These are phyloP conservation scores for Pammene fasciana DNA, from an alignment of 2,888 invertebrate genomes.

Conservation along the genomic window DNA sequence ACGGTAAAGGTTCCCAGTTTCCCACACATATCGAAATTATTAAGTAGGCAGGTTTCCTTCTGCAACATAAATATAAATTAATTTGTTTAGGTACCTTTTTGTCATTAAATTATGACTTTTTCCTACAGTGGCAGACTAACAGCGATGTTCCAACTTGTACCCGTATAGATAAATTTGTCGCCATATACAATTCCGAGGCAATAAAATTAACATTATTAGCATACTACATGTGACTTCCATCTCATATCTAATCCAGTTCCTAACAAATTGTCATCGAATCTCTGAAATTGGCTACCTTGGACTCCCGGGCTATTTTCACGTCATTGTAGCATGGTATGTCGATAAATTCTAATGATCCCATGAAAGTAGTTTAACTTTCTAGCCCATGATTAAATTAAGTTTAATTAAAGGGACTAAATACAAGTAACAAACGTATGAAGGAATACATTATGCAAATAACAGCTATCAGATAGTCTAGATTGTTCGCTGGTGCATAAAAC, in stretches of 20 bases:
- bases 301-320: conserved; percentile 2
- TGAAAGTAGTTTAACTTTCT: conserved; percentile 23
- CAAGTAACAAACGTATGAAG: conserved; percentile 40
- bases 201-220: conserved; percentile 42
- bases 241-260: conserved; percentile 33
- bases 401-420: conserved; percentile 35
- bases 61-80: too few relatives aligned
- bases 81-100: neutral
- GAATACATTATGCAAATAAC: conserved; percentile 40
- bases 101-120: neutral
- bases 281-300: conserved; percentile 22
- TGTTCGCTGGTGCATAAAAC: conserved; percentile 34
- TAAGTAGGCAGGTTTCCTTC: too few relatives aligned
- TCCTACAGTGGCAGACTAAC: neutral
- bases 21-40: too few relatives aligned
- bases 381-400: conserved; percentile 12
- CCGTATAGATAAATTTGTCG: conserved; percentile 28
- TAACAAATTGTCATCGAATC: conserved; percentile 33
- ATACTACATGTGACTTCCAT: conserved; percentile 34
- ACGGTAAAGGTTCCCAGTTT: too few relatives aligned
- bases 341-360: conserved; percentile 9
- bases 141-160: conserved; percentile 1
- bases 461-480: conserved; percentile 39
- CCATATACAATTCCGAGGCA: conserved; percentile 20
- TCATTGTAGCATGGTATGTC: neutral